Evolutionary conservation across 2,113 vertebrate genomes (phyloP).

Genomic region (Nematolebias whitei): DNA sequence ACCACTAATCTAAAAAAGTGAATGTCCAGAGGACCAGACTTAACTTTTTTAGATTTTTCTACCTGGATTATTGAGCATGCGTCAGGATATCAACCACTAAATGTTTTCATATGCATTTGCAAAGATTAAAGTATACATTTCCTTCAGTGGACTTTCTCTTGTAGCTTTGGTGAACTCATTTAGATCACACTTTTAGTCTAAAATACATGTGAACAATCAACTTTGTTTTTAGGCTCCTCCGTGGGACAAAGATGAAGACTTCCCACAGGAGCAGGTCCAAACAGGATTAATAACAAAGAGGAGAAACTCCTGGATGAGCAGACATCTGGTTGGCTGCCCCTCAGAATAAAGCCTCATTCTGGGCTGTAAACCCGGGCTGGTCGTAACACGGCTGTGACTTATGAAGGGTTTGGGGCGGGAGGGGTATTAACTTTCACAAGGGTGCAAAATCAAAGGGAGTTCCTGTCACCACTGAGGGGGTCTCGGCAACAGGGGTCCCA

Average conservation of each 20-base stretch:
- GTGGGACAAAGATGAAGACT: constrained; percentile 25
- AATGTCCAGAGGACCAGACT: too few species aligned
- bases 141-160: too few species aligned
- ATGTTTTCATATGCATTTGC: too few species aligned
- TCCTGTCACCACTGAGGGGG: constrained; percentile 76
- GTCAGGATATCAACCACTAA: too few species aligned
- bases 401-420: constrained; percentile 55
- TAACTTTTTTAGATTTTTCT: too few species aligned
- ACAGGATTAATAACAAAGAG: constrained; percentile 68
- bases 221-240: constrained; percentile 3
- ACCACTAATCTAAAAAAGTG: too few species aligned
- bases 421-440: constrained; percentile 83
- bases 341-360: constrained; percentile 74
- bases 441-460: constrained; percentile 84
- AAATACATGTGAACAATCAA: constrained; percentile 3
- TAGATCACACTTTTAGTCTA: background rate
- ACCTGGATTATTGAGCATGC: too few species aligned
- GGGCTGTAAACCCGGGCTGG: constrained; percentile 66
- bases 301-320: constrained; percentile 73
- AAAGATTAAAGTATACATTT: background rate
- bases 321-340: constrained; percentile 76
- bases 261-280: constrained; percentile 67
- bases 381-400: constrained; percentile 77
- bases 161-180: too few species aligned
- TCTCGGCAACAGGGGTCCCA: constrained; percentile 78